phyloP scores from a whole-genome alignment of 2,888 invertebrate genomes.

The Spatulosminthurus flaviceps region DNA sequence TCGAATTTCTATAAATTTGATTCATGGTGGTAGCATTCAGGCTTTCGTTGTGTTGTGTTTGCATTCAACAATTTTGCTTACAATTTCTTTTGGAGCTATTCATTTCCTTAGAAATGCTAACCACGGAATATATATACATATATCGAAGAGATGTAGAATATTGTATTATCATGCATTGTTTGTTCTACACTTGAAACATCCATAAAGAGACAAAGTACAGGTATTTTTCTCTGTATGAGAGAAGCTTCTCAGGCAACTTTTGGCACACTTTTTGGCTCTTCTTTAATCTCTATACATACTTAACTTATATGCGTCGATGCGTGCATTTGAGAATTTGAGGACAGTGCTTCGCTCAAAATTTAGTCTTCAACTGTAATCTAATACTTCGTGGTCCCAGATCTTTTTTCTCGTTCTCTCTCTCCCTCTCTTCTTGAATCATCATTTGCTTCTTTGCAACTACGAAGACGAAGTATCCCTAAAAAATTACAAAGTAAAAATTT shows the following conservation, averaged over 20 bases:
- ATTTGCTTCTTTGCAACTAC: too few relatives aligned
- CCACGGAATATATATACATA: too few relatives aligned
- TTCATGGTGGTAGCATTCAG: background rate
- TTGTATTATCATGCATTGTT: too few relatives aligned
- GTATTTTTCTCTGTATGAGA: background rate
- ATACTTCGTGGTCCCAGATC: constrained; percentile 26
- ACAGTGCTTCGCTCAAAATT: constrained; percentile 35
- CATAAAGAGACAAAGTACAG: background rate
- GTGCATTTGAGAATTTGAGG: constrained; percentile 40
- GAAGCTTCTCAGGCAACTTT: constrained; percentile 31
- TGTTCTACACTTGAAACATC: background rate
- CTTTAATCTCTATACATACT: background rate
- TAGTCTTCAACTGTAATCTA: constrained; percentile 25
- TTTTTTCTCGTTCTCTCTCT: background rate
- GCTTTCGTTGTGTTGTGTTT: too few relatives aligned
- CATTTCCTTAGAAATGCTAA: too few relatives aligned
- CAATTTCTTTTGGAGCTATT: too few relatives aligned
- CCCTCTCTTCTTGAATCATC: background rate
- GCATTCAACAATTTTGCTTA: too few relatives aligned
- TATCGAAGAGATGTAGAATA: too few relatives aligned
- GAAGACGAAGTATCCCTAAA: too few relatives aligned
- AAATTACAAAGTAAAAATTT: too few relatives aligned
- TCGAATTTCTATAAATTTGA: background rate
- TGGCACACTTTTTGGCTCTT: constrained; percentile 48
- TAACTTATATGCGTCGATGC: constrained; percentile 28